phyloP scores from a whole-genome alignment of 37 sponge, comb jelly and placozoan genomes.

The Chondrilla cf. caribensis region DNA sequence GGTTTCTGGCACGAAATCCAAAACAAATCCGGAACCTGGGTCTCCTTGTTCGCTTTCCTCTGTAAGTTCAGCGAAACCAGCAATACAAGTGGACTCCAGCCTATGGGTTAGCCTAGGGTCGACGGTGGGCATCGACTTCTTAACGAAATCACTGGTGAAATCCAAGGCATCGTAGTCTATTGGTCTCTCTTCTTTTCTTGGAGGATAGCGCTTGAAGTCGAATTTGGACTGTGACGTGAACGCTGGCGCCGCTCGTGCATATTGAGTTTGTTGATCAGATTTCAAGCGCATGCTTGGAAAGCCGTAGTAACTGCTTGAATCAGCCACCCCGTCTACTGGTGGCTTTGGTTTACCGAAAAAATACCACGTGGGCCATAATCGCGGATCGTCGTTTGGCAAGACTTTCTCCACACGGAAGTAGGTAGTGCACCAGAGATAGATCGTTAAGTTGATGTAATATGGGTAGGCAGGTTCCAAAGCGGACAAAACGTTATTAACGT shows the following conservation, averaged over 20 bases:
- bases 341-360: constrained; percentile 26
- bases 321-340: constrained; percentile 1
- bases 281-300: constrained; percentile 9
- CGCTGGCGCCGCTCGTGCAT: constrained; percentile 18
- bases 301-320: constrained; percentile 16
- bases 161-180: constrained; percentile 20
- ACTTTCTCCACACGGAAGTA: not conserved
- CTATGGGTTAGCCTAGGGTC: not conserved
- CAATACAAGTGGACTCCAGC: constrained; percentile 22
- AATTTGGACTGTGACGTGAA: constrained; percentile 21
- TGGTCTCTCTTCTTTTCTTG: not conserved
- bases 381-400: not conserved
- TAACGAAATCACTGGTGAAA: constrained; percentile 14
- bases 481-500: constrained; percentile 11
- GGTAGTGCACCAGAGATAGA: constrained; percentile 30
- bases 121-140: constrained; percentile 21
- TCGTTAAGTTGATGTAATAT: not conserved
- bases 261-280: not conserved
- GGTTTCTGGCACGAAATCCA: constrained; percentile 26
- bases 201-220: constrained; percentile 19
- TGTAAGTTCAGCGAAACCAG: constrained; percentile 27
- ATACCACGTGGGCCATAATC: constrained; percentile 20
- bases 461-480: not conserved
- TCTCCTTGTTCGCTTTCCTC: not conserved
- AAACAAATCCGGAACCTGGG: constrained; percentile 25